Conservation (phyloP, 2,797 vertebrate genomes). For the Chaetodon trifasciatus region DNA sequence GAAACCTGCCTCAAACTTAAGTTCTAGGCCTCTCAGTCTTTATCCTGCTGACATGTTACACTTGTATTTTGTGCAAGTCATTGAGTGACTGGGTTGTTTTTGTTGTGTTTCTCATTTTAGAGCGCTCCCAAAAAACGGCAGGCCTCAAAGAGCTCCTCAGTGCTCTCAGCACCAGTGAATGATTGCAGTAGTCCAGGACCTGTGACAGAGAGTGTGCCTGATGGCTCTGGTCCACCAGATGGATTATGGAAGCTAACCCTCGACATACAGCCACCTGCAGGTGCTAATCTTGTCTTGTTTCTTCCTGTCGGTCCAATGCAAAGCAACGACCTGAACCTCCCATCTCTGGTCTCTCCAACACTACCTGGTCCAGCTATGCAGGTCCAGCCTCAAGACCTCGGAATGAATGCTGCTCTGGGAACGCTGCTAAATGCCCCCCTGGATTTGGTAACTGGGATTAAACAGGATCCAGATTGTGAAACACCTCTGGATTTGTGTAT, state of each 20-base stretch:
- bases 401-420: neutral
- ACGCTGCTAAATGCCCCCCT: neutral
- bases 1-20: neutral
- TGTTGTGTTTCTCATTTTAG: constrained; percentile 53
- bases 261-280: constrained; percentile 73
- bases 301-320: constrained; percentile 68
- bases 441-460: constrained; percentile 33
- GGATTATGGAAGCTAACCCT: constrained; percentile 78
- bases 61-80: neutral
- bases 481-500: constrained; percentile 78
- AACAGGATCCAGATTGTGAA: constrained; percentile 23
- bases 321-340: constrained; percentile 19
- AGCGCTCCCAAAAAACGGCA: constrained; percentile 58
- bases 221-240: constrained; percentile 26
- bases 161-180: neutral
- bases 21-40: neutral
- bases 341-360: constrained; percentile 24
- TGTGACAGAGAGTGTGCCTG: neutral
- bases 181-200: constrained; percentile 5
- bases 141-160: constrained; percentile 35
- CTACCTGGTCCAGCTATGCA: constrained; percentile 24
- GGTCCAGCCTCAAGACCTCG: constrained; percentile 3
- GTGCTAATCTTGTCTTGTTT: constrained; percentile 77
- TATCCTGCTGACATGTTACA: neutral
- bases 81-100: constrained; percentile 14